A percentile compares a stretch with the other conserved stretches of the same genome.
These are phyloP conservation scores for Hiodon alosoides DNA, from an alignment of 2,113 vertebrate genomes.

Conservation along the genomic window DNA sequence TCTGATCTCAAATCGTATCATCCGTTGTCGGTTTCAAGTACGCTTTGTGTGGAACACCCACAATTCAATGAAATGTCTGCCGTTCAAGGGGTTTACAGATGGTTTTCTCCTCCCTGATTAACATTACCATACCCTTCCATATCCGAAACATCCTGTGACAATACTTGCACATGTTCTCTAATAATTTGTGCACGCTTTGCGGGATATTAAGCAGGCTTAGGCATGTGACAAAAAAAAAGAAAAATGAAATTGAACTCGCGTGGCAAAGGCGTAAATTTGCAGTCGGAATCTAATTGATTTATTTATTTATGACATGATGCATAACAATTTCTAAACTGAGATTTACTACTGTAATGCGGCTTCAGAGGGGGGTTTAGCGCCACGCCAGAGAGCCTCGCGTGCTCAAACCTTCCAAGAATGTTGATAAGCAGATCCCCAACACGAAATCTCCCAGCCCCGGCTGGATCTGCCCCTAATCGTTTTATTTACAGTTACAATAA, in stretches of 20 bases:
- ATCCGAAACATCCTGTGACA: conserved; percentile 47
- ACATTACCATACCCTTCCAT: conserved; percentile 39
- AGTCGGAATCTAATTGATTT: conserved; percentile 57
- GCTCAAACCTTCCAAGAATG: conserved; percentile 66
- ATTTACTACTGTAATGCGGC: conserved; percentile 60
- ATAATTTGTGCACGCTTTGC: conserved; percentile 53
- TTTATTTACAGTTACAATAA: conserved; percentile 75
- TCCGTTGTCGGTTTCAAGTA: conserved; percentile 23
- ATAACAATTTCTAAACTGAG: conserved; percentile 52
- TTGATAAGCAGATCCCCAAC: conserved; percentile 72
- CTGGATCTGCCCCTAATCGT: conserved; percentile 70
- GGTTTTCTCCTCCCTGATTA: conserved; percentile 33
- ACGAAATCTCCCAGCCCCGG: conserved; percentile 65
- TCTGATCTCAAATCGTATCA: conserved; percentile 34
- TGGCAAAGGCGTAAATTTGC: conserved; percentile 38
- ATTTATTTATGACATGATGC: conserved; percentile 57
- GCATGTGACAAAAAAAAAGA: conserved; percentile 45
- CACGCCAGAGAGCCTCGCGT: conserved; percentile 44
- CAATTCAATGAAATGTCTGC: conserved; percentile 38
- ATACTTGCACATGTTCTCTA: conserved; percentile 49
- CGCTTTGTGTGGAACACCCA: conserved; percentile 51
- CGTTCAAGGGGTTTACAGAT: conserved; percentile 35
- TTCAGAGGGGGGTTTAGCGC: conserved; percentile 46
- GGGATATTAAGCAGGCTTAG: conserved; percentile 54
- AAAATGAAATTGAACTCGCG: conserved; percentile 41